These are phyloP conservation scores for Drosophila pseudotakahashii DNA, from an alignment of 2,888 invertebrate genomes.

Conservation along the genomic window DNA sequence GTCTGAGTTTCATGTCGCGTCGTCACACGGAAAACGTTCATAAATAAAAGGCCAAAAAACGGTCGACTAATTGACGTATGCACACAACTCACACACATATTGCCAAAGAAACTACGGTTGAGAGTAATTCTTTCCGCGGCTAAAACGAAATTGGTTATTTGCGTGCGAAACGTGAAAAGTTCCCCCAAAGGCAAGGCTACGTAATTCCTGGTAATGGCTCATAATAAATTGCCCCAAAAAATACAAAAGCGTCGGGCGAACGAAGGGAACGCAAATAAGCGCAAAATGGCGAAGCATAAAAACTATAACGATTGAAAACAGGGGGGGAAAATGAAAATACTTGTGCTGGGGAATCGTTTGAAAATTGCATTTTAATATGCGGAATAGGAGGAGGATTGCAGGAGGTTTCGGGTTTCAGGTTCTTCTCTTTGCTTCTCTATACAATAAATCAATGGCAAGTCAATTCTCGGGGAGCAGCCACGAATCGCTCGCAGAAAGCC, in stretches of 20 bases:
- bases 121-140: conserved; percentile 39
- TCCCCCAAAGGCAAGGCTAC: conserved; percentile 1
- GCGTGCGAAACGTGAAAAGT: conserved; percentile 48
- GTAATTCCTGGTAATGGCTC: conserved; percentile 42
- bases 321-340: not conserved
- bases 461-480: conserved; percentile 44
- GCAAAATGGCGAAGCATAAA: conserved; percentile 25
- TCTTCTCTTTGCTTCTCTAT: not conserved
- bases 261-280: conserved; percentile 2
- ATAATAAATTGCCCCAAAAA: conserved; percentile 52
- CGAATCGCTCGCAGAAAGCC: conserved; percentile 23
- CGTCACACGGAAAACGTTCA: conserved; percentile 26
- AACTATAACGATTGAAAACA: conserved; percentile 27
- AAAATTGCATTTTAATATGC: conserved; percentile 68
- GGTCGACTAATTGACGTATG: conserved; percentile 64
- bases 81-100: conserved; percentile 22
- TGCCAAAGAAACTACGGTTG: conserved; percentile 37
- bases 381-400: not conserved
- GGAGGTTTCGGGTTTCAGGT: not conserved
- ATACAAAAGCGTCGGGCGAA: conserved; percentile 33
- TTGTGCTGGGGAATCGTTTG: conserved; percentile 41
- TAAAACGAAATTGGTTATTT: conserved; percentile 62
- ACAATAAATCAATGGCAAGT: conserved; percentile 65
- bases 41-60: conserved; percentile 49
- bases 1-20: not conserved